A percentile compares a stretch with the other conserved stretches of the same genome.
phyloP scores from a whole-genome alignment of 2,113 vertebrate species.

The Apus apus region DNA sequence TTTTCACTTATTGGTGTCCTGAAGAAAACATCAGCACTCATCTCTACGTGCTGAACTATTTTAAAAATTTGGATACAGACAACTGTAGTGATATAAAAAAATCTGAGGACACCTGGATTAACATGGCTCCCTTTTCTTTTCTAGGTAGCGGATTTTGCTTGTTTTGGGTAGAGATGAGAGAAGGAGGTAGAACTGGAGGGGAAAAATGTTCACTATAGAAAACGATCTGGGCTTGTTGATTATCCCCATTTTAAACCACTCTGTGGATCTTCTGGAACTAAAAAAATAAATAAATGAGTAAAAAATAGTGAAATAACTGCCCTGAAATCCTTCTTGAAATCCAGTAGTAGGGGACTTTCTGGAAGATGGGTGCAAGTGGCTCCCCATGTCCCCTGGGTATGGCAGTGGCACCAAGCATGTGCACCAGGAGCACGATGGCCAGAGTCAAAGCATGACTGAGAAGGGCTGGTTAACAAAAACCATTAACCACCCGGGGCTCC shows the following conservation, averaged over 20 bases:
- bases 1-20: not conserved
- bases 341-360: not conserved
- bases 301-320: not conserved
- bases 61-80: not conserved
- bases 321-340: not conserved
- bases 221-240: not conserved
- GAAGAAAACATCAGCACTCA: not conserved
- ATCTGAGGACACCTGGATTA: not conserved
- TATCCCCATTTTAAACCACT: not conserved
- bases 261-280: not conserved
- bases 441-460: not conserved
- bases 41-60: not conserved
- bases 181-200: not conserved
- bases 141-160: not conserved
- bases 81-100: not conserved
- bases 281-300: not conserved
- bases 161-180: not conserved
- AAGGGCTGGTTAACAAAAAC: not conserved
- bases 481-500: not conserved
- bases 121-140: not conserved
- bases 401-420: not conserved
- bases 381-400: not conserved
- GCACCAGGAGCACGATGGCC: rapidly evolving
- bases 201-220: not conserved
- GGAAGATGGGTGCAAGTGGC: not conserved